Conservation (phyloP, 2,888 invertebrate genomes). For the Pterobdella sp. region DNA sequence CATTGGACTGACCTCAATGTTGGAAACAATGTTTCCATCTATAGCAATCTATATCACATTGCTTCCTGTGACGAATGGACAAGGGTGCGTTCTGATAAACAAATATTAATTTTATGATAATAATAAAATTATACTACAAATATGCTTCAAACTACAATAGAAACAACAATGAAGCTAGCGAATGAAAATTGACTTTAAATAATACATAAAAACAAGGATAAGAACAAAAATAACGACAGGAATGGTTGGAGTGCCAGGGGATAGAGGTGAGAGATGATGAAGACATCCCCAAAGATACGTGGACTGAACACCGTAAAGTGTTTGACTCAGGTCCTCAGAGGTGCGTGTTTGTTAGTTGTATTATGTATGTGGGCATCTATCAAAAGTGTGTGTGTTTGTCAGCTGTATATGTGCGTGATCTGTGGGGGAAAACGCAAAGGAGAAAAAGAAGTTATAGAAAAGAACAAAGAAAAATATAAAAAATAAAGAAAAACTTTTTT, state of each 20-base stretch:
- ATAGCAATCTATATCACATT: conserved; percentile 71
- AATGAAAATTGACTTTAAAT: too few relatives aligned
- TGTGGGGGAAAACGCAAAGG: neutral
- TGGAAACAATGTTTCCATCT: conserved; percentile 68
- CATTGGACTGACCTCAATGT: conserved; percentile 81
- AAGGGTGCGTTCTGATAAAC: conserved; percentile 54
- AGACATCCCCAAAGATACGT: conserved; percentile 65
- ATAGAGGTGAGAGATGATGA: conserved; percentile 66
- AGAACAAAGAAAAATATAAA: too few relatives aligned
- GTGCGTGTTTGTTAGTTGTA: too few relatives aligned
- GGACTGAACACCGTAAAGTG: conserved; percentile 50
- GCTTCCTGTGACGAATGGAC: conserved; percentile 73
- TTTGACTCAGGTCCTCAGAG: conserved; percentile 10
- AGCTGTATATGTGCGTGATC: conserved; percentile 18
- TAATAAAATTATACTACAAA: too few relatives aligned
- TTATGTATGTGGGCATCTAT: too few relatives aligned
- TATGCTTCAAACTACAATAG: too few relatives aligned
- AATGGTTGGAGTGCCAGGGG: conserved; percentile 75
- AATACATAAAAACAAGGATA: too few relatives aligned
- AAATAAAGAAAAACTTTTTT: too few relatives aligned
- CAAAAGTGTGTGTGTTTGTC: too few relatives aligned
- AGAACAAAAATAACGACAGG: conserved; percentile 53
- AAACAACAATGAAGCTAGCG: too few relatives aligned
- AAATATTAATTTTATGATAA: neutral
- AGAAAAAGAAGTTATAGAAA: too few relatives aligned